Evolutionary conservation across 1,140 invertebrate genomes (phyloP).

Genomic region (Rhysida immarginata): DNA sequence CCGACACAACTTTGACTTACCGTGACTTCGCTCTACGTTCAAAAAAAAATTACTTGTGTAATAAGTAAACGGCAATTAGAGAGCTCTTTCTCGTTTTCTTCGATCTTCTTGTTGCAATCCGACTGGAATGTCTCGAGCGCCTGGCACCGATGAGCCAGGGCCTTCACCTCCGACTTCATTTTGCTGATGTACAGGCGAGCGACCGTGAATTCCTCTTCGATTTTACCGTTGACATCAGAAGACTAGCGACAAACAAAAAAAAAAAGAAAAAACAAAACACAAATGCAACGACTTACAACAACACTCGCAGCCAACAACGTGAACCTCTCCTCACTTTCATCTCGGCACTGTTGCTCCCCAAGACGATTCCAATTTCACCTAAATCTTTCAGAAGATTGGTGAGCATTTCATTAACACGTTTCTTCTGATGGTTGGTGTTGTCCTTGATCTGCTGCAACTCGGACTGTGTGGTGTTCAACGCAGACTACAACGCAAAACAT

Average conservation of each 20-base stretch:
- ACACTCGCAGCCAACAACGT: too few species aligned
- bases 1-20: too few species aligned
- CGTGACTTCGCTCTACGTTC: too few species aligned
- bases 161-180: conserved; percentile 96
- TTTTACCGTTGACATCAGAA: conserved; percentile 43
- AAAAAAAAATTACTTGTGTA: conserved; percentile 59
- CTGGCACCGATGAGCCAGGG: conserved; percentile 69
- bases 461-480: conserved; percentile 59
- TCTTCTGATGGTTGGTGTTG: conserved; percentile 77
- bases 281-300: too few species aligned
- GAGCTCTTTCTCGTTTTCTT: conserved; percentile 80
- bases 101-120: conserved; percentile 82
- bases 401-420: conserved; percentile 87
- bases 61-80: conserved; percentile 79
- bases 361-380: conserved; percentile 78
- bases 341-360: conserved; percentile 59
- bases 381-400: conserved; percentile 86
- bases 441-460: conserved; percentile 88
- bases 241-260: too few species aligned
- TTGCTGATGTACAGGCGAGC: conserved; percentile 93
- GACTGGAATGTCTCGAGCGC: conserved; percentile 70
- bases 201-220: conserved; percentile 97
- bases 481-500: conserved; percentile 36
- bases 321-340: too few species aligned
- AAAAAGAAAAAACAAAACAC: too few species aligned